These are phyloP conservation scores for Pyrocoelia pectoralis DNA, from an alignment of 2,888 invertebrate species.

Conservation along the genomic window DNA sequence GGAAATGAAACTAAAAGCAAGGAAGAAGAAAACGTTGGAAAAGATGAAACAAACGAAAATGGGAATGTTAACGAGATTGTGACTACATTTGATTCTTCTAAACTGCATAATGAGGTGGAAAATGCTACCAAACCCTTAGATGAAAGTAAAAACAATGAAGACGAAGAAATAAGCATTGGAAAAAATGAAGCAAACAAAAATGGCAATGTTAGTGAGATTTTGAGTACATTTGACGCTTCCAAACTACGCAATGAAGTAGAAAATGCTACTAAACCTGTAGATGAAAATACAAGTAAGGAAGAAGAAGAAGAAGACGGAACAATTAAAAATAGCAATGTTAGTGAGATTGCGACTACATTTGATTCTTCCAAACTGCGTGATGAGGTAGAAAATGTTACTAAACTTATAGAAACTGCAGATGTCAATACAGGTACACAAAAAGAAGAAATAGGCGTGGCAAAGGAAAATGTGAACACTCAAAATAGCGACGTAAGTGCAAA, in stretches of 20 bases:
- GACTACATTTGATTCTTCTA: background rate
- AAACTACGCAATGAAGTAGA: slow-evolving; percentile 1
- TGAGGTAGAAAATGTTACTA: background rate
- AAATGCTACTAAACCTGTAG: background rate
- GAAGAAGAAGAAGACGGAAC: no score
- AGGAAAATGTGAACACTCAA: no score
- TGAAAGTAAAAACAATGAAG: background rate
- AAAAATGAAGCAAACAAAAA: background rate
- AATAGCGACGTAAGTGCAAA: background rate
- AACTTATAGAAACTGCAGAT: background rate
- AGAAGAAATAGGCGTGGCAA: no score
- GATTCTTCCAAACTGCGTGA: background rate
- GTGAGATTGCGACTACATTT: no score
- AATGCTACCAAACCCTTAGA: background rate
- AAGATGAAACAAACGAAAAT: background rate
- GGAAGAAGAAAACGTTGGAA: background rate
- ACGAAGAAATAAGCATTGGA: background rate
- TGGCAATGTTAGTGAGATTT: background rate
- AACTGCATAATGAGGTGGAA: background rate
- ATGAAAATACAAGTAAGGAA: background rate
- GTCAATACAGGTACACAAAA: background rate
- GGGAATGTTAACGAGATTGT: background rate
- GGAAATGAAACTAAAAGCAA: background rate
- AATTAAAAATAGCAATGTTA: no score
- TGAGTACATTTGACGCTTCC: background rate